Percentiles rank a stretch among this genome's conserved stretches.
Evolutionary conservation across 2,888 invertebrate genomes (phyloP).

Genomic region (Drosophila picticornis): DNA sequence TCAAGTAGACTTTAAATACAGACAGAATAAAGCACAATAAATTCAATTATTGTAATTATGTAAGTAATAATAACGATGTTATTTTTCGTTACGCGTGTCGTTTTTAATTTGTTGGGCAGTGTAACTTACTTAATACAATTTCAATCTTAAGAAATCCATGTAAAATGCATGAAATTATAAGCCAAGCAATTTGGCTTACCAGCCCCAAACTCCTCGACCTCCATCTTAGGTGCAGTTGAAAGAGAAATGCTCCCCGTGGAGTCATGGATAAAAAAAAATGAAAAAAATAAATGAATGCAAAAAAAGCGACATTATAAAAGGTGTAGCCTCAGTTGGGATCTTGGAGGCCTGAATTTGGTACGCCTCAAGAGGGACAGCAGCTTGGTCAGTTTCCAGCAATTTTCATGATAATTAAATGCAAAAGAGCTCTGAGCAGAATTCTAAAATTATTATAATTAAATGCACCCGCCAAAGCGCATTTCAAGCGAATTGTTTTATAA

Average conservation of each 20-base stretch:
- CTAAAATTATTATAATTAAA: conserved; percentile 77
- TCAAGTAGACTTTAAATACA: not conserved
- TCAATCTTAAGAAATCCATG: conserved; percentile 51
- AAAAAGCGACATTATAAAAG: conserved; percentile 55
- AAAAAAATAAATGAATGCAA: not conserved
- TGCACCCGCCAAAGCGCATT: conserved; percentile 76
- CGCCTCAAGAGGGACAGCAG: conserved; percentile 28
- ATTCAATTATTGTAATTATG: not conserved
- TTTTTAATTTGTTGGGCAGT: conserved; percentile 34
- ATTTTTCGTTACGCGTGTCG: not conserved
- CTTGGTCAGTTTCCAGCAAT: conserved; percentile 59
- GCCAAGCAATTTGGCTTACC: conserved; percentile 59
- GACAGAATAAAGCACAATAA: not conserved
- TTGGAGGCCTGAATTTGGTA: conserved; percentile 21
- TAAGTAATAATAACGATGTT: not conserved
- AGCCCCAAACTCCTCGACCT: conserved; percentile 11
- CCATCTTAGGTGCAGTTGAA: conserved; percentile 30
- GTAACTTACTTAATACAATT: conserved; percentile 44
- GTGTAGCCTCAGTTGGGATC: conserved; percentile 48
- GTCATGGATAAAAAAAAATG: conserved; percentile 11
- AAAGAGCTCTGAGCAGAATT: conserved; percentile 44
- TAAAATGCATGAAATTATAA: conserved; percentile 70
- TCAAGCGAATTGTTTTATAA: conserved; percentile 78
- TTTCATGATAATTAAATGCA: conserved; percentile 77
- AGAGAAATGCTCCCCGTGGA: conserved; percentile 60